Percentiles rank a stretch among this genome's conserved stretches.
phyloP scores from a whole-genome alignment of 2,888 invertebrate genomes.

The Stenchaetothrips biformis region DNA sequence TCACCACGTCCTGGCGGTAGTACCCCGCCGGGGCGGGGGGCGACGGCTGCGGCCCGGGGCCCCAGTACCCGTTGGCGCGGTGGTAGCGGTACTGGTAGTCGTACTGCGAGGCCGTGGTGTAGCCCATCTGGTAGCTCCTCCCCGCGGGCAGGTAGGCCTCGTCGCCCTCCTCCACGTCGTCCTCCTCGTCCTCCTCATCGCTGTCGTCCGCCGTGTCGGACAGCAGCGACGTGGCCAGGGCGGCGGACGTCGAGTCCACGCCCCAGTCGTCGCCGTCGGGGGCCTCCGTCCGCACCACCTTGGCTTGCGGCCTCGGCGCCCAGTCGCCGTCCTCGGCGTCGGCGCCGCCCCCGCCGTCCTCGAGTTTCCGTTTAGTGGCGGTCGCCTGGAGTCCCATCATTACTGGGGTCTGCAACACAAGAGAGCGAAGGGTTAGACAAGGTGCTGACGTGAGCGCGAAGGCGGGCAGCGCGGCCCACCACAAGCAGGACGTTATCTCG shows the following conservation, averaged over 20 bases:
- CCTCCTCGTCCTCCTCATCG: slow-evolving; percentile 53
- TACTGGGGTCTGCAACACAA: slow-evolving; percentile 31
- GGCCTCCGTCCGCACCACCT: slow-evolving; percentile 3
- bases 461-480: background rate
- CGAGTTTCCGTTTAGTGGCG: slow-evolving; percentile 43
- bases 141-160: slow-evolving; percentile 52
- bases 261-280: background rate
- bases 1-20: slow-evolving; percentile 40
- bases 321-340: slow-evolving; percentile 28
- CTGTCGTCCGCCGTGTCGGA: slow-evolving; percentile 60
- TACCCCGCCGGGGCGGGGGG: slow-evolving; percentile 32
- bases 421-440: background rate
- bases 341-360: slow-evolving; percentile 37
- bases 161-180: slow-evolving; percentile 39
- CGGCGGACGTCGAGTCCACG: slow-evolving; percentile 39
- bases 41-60: slow-evolving; percentile 33
- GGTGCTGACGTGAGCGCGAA: background rate
- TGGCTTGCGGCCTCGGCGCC: background rate
- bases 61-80: slow-evolving; percentile 31
- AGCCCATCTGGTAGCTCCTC: slow-evolving; percentile 39
- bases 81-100: slow-evolving; percentile 33
- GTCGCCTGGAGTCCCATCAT: slow-evolving; percentile 36
- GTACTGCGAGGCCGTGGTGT: slow-evolving; percentile 32
- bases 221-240: slow-evolving; percentile 49
- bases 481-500: background rate